phyloP scores from a whole-genome alignment of 2,797 vertebrate species.

The Sebastolobus alascanus region DNA sequence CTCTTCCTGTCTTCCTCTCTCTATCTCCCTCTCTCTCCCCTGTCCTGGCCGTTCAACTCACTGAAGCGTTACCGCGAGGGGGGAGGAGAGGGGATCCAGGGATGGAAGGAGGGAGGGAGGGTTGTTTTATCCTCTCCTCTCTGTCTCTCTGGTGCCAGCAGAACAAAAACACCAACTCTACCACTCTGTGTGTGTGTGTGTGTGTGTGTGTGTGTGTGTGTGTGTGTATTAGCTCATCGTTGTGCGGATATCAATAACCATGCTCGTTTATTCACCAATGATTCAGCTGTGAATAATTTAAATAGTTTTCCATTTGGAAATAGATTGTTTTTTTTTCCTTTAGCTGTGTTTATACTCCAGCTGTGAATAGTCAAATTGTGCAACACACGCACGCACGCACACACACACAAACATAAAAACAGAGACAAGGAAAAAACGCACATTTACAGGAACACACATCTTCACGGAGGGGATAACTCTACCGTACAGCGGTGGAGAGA shows the following conservation, averaged over 20 bases:
- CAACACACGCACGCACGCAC: constrained; percentile 39
- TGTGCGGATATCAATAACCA: constrained; percentile 84
- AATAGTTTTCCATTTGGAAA: constrained; percentile 81
- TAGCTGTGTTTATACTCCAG: constrained; percentile 75
- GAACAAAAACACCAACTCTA: constrained; percentile 84
- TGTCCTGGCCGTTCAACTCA: constrained; percentile 84
- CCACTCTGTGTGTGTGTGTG: constrained; percentile 49
- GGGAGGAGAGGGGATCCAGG: constrained; percentile 67
- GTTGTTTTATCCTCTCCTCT: constrained; percentile 83
- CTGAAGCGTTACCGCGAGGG: constrained; percentile 83
- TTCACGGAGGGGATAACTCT: constrained; percentile 80
- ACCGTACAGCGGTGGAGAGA: constrained; percentile 65
- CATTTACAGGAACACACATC: constrained; percentile 77
- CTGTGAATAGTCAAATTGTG: constrained; percentile 65
- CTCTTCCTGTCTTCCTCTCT: constrained; percentile 59
- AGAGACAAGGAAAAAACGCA: constrained; percentile 67
- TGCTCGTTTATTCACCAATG: constrained; percentile 82
- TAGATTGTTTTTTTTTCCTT: constrained; percentile 77
- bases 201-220: constrained; percentile 31
- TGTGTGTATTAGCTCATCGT: constrained; percentile 64
- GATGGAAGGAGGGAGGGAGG: constrained; percentile 75
- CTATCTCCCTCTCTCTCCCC: constrained; percentile 58
- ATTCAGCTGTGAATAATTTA: constrained; percentile 84
- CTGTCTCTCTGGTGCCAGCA: constrained; percentile 81
- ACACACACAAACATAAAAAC: constrained; percentile 36